Evolutionary conservation across 2,797 vertebrate species (phyloP).

Genomic region (Phyllotis vaccarum): DNA sequence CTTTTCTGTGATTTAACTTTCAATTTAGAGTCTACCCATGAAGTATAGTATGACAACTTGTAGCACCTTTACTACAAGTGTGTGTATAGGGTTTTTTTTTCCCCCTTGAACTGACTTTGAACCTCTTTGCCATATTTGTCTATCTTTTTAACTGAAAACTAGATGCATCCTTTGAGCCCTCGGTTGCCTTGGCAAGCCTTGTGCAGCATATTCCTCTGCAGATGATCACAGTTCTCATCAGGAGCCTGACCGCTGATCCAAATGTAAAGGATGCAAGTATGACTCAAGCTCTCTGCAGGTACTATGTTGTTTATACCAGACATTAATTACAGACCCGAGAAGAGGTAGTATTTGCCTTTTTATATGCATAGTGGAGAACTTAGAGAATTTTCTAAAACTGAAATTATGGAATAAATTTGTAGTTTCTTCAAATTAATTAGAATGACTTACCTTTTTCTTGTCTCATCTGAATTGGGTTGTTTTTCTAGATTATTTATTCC

Average conservation of each 20-base stretch:
- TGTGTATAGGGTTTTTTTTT: neutral
- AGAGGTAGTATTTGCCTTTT: neutral
- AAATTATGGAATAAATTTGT: conserved; percentile 42
- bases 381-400: conserved; percentile 43
- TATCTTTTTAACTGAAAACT: conserved; percentile 76
- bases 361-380: conserved; percentile 30
- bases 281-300: conserved; percentile 99
- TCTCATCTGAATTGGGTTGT: neutral
- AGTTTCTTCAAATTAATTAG: conserved; percentile 30
- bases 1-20: conserved; percentile 16
- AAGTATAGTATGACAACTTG: neutral
- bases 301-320: conserved; percentile 27
- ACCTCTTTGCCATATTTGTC: conserved; percentile 43
- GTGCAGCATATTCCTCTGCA: conserved; percentile 99
- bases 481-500: conserved; percentile 37
- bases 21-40: neutral
- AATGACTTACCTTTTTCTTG: conserved; percentile 14
- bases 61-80: neutral
- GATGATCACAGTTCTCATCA: conserved; percentile 99
- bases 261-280: conserved; percentile 98
- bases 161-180: conserved; percentile 97
- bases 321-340: neutral
- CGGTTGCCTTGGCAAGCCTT: conserved; percentile 96
- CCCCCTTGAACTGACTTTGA: conserved; percentile 38
- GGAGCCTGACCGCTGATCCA: conserved; percentile 98